Percentiles rank a stretch among this genome's conserved stretches.
These are phyloP conservation scores for Salticus scenicus DNA, from an alignment of 2,888 invertebrate genomes.

Conservation along the genomic window DNA sequence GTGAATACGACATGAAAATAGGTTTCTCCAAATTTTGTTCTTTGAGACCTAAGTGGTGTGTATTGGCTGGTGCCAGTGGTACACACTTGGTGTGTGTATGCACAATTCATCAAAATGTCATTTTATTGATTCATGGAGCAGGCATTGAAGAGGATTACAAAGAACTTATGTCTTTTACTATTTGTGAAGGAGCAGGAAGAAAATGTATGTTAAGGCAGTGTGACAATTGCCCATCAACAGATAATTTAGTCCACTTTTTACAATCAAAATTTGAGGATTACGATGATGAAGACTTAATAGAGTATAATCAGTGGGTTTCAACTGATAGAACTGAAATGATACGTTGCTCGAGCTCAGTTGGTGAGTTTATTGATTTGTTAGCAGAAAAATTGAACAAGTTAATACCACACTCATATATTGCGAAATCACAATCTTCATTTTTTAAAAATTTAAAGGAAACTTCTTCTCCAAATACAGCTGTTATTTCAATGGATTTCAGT, in stretches of 20 bases:
- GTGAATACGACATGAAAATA: slow-evolving; percentile 16
- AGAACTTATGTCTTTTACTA: neutral
- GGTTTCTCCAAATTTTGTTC: slow-evolving; percentile 43
- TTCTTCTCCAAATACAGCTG: neutral
- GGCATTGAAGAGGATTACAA: neutral
- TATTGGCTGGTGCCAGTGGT: slow-evolving; percentile 10
- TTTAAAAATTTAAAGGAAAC: neutral
- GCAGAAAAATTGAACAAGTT: neutral
- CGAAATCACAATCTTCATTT: slow-evolving; percentile 18
- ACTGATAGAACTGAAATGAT: neutral
- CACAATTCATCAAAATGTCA: slow-evolving; percentile 16
- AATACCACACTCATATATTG: neutral
- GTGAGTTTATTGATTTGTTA: neutral
- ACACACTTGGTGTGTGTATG: slow-evolving; percentile 26
- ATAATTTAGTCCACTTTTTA: neutral
- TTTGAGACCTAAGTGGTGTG: slow-evolving; percentile 33
- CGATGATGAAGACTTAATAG: neutral
- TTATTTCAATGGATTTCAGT: slow-evolving; percentile 9
- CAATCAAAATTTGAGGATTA: neutral
- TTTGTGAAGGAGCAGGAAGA: neutral
- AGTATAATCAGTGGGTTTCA: slow-evolving; percentile 13
- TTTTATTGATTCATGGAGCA: neutral
- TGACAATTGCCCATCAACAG: neutral
- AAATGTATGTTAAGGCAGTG: neutral
- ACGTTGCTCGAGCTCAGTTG: neutral